phyloP scores from a whole-genome alignment of 2,113 vertebrate genomes.

The Ranitomeya variabilis region DNA sequence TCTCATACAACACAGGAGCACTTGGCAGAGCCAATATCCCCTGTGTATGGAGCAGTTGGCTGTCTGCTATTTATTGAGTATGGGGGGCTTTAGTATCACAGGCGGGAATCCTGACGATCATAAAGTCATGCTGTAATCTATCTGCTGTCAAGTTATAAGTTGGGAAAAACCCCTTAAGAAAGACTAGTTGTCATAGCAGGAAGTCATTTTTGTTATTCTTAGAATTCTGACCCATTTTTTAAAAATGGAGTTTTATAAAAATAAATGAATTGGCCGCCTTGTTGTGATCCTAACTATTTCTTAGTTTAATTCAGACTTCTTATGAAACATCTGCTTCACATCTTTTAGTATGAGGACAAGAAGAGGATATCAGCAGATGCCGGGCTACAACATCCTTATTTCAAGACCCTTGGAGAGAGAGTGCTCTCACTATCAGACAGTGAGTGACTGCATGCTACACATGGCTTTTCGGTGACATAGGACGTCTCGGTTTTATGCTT shows the following conservation, averaged over 20 bases:
- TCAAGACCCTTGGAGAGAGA: slow-evolving; percentile 83
- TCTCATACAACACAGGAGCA: too few species aligned
- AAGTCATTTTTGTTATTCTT: background rate
- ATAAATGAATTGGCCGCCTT: background rate
- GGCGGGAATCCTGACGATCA: too few species aligned
- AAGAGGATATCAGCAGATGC: slow-evolving; percentile 80
- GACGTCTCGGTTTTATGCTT: background rate
- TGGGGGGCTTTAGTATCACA: too few species aligned
- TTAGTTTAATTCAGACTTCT: background rate
- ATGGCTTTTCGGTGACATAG: background rate
- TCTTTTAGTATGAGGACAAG: slow-evolving; percentile 85
- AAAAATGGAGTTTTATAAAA: background rate
- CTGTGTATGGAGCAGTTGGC: too few species aligned
- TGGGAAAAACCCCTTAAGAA: too few species aligned
- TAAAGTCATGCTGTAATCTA: too few species aligned
- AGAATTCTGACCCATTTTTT: background rate
- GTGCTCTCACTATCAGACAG: slow-evolving; percentile 89
- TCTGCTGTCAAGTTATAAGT: too few species aligned
- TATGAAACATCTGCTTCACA: background rate
- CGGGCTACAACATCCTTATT: slow-evolving; percentile 84
- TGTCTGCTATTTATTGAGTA: too few species aligned
- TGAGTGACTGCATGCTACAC: slow-evolving; percentile 69
- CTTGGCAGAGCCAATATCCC: too few species aligned
- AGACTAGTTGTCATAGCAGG: background rate
- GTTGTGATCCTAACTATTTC: background rate